These are phyloP conservation scores for Brachionus calyciflorus DNA, from an alignment of 1,140 invertebrate species.

Conservation along the genomic window DNA sequence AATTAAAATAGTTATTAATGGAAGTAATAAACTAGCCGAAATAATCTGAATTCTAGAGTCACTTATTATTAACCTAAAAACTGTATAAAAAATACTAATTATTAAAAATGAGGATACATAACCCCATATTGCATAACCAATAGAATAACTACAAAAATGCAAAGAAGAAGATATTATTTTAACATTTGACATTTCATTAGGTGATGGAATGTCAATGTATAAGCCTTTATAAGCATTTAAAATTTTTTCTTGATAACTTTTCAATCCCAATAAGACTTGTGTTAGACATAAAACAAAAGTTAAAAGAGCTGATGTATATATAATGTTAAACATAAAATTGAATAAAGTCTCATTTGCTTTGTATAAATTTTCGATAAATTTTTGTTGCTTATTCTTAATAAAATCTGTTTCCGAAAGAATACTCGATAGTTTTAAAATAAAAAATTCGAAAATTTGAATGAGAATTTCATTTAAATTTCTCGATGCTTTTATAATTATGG, in stretches of 20 bases:
- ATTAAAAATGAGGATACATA: conserved; percentile 1
- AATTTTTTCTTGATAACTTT: conserved; percentile 9
- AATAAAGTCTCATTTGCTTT: not conserved
- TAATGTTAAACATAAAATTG: not conserved
- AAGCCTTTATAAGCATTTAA: conserved; percentile 20
- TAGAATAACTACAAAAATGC: conserved; percentile 10
- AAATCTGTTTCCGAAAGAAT: too few relatives aligned
- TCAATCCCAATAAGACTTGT: not conserved
- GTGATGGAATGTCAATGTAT: not conserved
- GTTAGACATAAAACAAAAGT: not conserved
- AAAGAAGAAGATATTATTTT: not conserved
- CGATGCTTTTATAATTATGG: not conserved
- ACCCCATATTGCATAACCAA: conserved; percentile 42
- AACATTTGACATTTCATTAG: not conserved
- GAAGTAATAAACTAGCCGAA: not conserved
- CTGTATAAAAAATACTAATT: not conserved
- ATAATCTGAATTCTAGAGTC: not conserved
- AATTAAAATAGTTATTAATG: not conserved
- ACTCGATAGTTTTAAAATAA: not conserved
- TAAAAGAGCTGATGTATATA: not conserved
- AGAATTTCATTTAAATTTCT: not conserved
- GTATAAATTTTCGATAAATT: not conserved
- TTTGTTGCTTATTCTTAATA: too few relatives aligned
- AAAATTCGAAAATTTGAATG: not conserved
- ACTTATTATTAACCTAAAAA: not conserved